Evolutionary conservation across 2,797 vertebrate species (phyloP), one percentile per base, ranked within the genome.

Genomic region (Cossypha polioptera): DNA sequence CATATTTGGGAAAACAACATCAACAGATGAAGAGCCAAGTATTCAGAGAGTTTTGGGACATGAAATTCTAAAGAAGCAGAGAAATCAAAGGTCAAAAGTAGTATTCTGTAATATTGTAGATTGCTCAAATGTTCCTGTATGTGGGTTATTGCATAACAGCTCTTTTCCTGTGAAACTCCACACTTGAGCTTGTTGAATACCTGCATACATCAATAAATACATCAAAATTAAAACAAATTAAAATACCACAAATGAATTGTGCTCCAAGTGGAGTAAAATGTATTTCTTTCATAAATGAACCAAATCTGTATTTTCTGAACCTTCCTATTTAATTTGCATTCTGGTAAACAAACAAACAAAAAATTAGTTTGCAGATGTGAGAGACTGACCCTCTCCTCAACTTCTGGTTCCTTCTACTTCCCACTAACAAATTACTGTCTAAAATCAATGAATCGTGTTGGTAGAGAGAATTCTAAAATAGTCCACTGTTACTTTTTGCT

Each of bases 1-100:
- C 3, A 13, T 65, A 28, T 10, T 59, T 2, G 0, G 51, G 71
- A 53, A 26, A 51, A n/a, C 0, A 1, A 69, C 0, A 2, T 61
- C 50, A 91, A 33, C 16, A 13, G 29, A 15, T 3, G 20, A 92
- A 73, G 71, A 93, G 25, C 8, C 55, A 63, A 90, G 62, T 58
- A 31, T 85, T 86, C 33, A 14, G 77, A 79, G 59, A 48, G 16
- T 31, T 72, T 69, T 78, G 72, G 61, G 48, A 35, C 38, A 38
- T 11, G 13, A 83, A 67, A 82, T 74, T 51, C 36, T 50, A 28
- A 36, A 92, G 33, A 82, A 35, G n/a, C 42, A 77, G 5, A 57
- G 55, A 81, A 81, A 62, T 73, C 3, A 2, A 42, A 38, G 19
- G 31, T 66, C 29, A 87, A 43, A 87, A 48, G n/a, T 16, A 35